Evolutionary conservation across 2,797 vertebrate species (phyloP), one percentile per base, ranked within the genome.

Genomic region (Pteronotus mesoamericanus): DNA sequence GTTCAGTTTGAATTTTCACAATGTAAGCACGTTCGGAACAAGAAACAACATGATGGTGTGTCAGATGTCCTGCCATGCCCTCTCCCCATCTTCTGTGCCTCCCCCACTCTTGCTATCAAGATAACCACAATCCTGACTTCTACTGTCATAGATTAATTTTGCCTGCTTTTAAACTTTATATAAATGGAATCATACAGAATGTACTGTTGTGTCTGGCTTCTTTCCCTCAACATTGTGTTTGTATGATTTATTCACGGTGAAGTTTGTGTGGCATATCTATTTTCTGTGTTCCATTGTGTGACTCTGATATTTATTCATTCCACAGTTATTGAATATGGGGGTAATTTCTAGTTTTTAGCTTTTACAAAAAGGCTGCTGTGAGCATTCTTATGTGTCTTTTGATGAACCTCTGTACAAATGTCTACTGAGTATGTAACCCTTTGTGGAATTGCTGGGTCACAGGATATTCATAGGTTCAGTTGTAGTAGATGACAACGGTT

Each of bases 261-360:
- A 66, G 34, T 86, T 44, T 68, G 55, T 83, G 11, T 72, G 42
- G 19, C 34, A 0, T 87, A 64, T 78, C 12, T 6, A 1, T 71
- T 94, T 91, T 96, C 68, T 53, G 22, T 89, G 55, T 83, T 95
- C 48, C 51, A 24, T 86, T 78, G 57, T 80, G 57, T 87, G 80
- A 86, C 71, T 88, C 0, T 66, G n/a, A 80, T 26, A 37, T 53
- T 61, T 48, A 74, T 68, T 59, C 39, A 53, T 84, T 57, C 44
- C 64, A 66, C 48, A 42, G 5, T 77, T 83, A 22, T 12, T 79
- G 34, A 84, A 39, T 69, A 46, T 3, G 48, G 79, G 44, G 51
- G 5, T 89, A 34, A 59, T 96, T 92, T 92, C 44, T 59, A 91
- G 12, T 82, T 92, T 97, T 64, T 88, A 86, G 53, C 77, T 97